These are phyloP conservation scores for Lordiphosa andalusiaca DNA, from an alignment of 2,888 invertebrate genomes.

Conservation along the genomic window DNA sequence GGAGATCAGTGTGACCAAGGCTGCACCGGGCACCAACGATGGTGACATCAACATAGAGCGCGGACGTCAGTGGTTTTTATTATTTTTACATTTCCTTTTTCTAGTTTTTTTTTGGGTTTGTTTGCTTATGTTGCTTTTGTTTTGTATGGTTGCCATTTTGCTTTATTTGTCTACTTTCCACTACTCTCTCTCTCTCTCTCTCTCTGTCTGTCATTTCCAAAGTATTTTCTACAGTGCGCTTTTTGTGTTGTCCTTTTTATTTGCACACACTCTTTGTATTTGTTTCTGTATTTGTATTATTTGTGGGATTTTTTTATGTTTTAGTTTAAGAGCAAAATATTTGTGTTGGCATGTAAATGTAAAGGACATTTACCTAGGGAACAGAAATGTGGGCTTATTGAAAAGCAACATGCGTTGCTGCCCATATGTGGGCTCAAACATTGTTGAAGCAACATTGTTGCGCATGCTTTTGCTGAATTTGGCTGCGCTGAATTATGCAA, in stretches of 20 bases:
- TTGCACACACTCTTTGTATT: slow-evolving; percentile 21
- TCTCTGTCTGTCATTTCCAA: too few species aligned
- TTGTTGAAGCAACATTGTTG: too few species aligned
- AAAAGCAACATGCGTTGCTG: too few species aligned
- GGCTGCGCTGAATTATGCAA: too few species aligned
- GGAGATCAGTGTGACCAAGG: slow-evolving; percentile 26
- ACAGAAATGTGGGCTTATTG: too few species aligned
- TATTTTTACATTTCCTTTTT: slow-evolving; percentile 34
- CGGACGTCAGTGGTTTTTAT: slow-evolving; percentile 78
- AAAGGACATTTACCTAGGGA: too few species aligned
- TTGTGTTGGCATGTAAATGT: too few species aligned
- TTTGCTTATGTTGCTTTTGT: slow-evolving; percentile 15
- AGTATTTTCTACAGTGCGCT: not conserved
- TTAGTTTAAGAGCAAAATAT: slow-evolving; percentile 17
- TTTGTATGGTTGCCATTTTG: slow-evolving; percentile 1
- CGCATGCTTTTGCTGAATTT: too few species aligned
- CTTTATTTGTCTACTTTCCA: slow-evolving; percentile 19
- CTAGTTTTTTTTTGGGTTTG: slow-evolving; percentile 22
- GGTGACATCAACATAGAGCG: slow-evolving; percentile 44
- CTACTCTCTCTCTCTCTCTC: not conserved
- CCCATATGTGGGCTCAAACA: too few species aligned
- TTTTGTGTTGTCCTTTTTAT: slow-evolving; percentile 22
- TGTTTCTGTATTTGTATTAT: slow-evolving; percentile 22
- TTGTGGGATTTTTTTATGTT: slow-evolving; percentile 14
- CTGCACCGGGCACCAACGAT: slow-evolving; percentile 46